Base-by-base conservation (phyloP, 2,113 vertebrate genomes). In the Calidris pygmaea region DNA sequence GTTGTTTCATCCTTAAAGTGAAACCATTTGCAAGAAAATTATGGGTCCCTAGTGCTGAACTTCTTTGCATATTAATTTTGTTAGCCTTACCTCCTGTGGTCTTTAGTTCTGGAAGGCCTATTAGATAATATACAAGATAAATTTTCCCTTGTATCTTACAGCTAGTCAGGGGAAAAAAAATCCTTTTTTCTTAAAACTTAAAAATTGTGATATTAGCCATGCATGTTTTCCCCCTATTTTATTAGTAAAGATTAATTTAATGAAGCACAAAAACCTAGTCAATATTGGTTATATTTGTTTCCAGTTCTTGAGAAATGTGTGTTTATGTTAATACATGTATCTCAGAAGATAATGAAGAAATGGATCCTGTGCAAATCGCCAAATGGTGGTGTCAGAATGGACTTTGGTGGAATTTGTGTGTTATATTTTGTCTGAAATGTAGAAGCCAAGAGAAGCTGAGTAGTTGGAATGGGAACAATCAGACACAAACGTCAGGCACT, bases 51-150 rank as follows among this genome's bases (percentile, higher is more conserved):
- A 98, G 98, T 99, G 99, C 97, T 98, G 98, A 98, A 98, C 98
- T 98, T 98, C 98, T 99, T 99, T 99, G 99, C 99, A 99, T 99
- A 99, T 99, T 99, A 99, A 99, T 99, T 99, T 99, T 99, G 99
- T 99, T 99, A 99, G 99, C 98, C 98, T 99, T 99, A 98, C 98
- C 99, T 99, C 99, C 99, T 98, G 98, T 97, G 98, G 98, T 98
- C 99, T 98, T 98, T 92, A 98, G 98, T 98, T 99, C 98, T 98
- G 98, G 97, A 98, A 98, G 98, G 98, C 98, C 99, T 98, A 98
- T 98, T 98, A 98, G 98, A 98, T 99, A 99, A 98, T 98, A 94
- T 97, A 98, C 97, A 98, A 98, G 98, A 98, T 98, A 98, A 98
- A 98, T 98, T 98, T 98, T 97, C 97, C 80, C 95, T 97, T 95